Conservation (phyloP, 2,888 invertebrate genomes). For the Harpalus rufipes region DNA sequence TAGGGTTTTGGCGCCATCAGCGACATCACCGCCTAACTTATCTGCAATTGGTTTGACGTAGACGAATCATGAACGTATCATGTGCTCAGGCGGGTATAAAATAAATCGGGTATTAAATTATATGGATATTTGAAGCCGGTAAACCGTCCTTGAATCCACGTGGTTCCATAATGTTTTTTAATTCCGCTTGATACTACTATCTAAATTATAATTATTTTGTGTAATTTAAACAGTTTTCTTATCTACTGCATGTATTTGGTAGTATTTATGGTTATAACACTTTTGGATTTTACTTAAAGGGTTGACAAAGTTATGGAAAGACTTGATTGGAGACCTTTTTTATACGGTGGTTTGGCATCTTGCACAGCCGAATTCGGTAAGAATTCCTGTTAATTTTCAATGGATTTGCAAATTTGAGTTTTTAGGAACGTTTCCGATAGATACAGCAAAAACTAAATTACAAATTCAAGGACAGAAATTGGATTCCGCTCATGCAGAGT, state of each 20-base stretch:
- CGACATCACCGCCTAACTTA: slow-evolving; percentile 37
- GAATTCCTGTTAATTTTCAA: slow-evolving; percentile 69
- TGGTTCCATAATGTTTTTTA: slow-evolving; percentile 48
- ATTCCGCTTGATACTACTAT: slow-evolving; percentile 55
- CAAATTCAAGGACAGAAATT: slow-evolving; percentile 96
- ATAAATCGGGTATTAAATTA: slow-evolving; percentile 6
- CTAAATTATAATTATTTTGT: slow-evolving; percentile 37
- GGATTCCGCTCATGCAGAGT: slow-evolving; percentile 85
- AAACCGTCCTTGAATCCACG: slow-evolving; percentile 57
- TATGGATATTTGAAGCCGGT: slow-evolving; percentile 49
- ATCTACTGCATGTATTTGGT: slow-evolving; percentile 45
- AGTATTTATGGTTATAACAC: slow-evolving; percentile 53
- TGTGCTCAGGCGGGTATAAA: slow-evolving; percentile 34
- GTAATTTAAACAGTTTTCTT: slow-evolving; percentile 48
- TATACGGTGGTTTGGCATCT: slow-evolving; percentile 96
- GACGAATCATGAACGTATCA: not conserved
- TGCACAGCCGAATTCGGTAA: slow-evolving; percentile 96
- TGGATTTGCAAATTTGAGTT: slow-evolving; percentile 52
- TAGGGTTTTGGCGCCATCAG: slow-evolving; percentile 32
- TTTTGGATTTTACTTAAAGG: slow-evolving; percentile 20
- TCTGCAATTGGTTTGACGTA: slow-evolving; percentile 51
- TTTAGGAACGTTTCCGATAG: slow-evolving; percentile 96
- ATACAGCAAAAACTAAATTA: slow-evolving; percentile 95
- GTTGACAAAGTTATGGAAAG: slow-evolving; percentile 83
- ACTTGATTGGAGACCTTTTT: slow-evolving; percentile 94